Evolutionary conservation across 2,888 invertebrate genomes (phyloP).

Genomic region (Panzeria rudis): DNA sequence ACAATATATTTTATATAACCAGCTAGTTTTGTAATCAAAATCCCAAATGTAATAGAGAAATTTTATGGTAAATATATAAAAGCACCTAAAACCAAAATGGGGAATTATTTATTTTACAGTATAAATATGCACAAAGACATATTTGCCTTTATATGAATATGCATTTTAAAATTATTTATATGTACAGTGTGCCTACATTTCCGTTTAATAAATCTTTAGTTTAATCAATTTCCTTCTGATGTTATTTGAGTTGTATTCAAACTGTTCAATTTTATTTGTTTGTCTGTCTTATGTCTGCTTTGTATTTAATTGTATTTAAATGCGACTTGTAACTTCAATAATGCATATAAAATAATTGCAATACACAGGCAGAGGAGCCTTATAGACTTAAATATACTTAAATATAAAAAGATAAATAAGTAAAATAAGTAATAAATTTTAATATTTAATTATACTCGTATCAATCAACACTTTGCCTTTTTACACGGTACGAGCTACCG

Average conservation of each 20-base stretch:
- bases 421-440: conserved; percentile 37
- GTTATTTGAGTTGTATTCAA: conserved; percentile 13
- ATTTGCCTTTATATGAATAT: conserved; percentile 28
- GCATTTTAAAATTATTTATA: conserved; percentile 34
- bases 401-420: conserved; percentile 19
- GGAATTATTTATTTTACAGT: not conserved
- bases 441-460: conserved; percentile 32
- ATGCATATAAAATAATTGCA: conserved; percentile 39
- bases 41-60: conserved; percentile 29
- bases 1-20: conserved; percentile 25
- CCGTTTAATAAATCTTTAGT: conserved; percentile 54
- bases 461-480: conserved; percentile 31
- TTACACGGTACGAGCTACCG: not conserved
- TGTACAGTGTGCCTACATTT: conserved; percentile 37
- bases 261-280: not conserved
- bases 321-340: conserved; percentile 35
- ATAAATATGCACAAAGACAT: conserved; percentile 3
- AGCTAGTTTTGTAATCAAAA: conserved; percentile 34
- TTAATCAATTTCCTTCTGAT: conserved; percentile 47
- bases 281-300: conserved; percentile 15
- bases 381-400: not conserved
- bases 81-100: conserved; percentile 32
- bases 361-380: not conserved
- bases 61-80: conserved; percentile 8
- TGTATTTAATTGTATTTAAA: conserved; percentile 5